phyloP scores from a whole-genome alignment of 2,113 vertebrate genomes.

The Sula dactylatra region DNA sequence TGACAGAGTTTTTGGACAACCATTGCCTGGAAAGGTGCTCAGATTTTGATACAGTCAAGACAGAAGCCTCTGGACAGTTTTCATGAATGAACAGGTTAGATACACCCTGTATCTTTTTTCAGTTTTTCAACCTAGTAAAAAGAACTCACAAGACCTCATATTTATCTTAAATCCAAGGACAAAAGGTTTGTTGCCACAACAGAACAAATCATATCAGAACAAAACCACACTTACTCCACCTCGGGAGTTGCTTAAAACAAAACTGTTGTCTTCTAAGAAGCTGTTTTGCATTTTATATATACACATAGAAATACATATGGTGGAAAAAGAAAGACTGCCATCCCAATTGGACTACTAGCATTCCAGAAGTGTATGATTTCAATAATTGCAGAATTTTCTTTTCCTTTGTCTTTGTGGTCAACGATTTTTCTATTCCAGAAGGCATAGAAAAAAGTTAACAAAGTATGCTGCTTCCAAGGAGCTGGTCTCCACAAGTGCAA shows the following conservation, averaged over 20 bases:
- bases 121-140: background rate
- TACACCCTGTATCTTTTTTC: background rate
- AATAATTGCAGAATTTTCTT: background rate
- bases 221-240: background rate
- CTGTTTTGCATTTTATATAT: background rate
- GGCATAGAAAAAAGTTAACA: background rate
- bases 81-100: background rate
- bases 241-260: background rate
- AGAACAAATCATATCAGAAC: background rate
- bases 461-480: background rate
- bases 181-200: background rate
- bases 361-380: background rate
- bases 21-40: background rate
- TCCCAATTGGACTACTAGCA: background rate
- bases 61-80: background rate
- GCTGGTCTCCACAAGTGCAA: background rate
- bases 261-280: background rate
- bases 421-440: background rate
- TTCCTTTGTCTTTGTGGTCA: background rate
- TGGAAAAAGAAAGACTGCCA: background rate
- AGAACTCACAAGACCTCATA: background rate
- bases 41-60: background rate
- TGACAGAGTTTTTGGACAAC: background rate
- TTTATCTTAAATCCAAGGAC: background rate
- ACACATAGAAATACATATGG: background rate